These are phyloP conservation scores for Augochlorella aurata DNA, from an alignment of 2,888 invertebrate genomes.

Conservation along the genomic window DNA sequence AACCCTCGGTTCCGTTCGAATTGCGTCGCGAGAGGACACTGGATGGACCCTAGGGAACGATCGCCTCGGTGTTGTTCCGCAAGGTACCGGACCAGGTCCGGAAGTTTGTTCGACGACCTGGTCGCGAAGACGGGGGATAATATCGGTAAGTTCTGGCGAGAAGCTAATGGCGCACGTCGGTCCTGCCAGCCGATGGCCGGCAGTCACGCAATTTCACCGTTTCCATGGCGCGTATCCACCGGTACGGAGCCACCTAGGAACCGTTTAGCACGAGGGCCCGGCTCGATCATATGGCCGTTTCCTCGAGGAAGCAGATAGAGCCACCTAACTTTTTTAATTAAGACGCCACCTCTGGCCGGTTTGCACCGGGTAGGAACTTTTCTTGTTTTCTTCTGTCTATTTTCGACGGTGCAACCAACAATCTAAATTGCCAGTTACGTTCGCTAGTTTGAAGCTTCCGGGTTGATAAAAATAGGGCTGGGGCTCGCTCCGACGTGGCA, in stretches of 20 bases:
- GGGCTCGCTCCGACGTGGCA: neutral
- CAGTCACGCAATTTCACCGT: constrained; percentile 66
- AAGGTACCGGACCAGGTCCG: constrained; percentile 26
- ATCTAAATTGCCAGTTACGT: neutral
- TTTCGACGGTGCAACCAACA: neutral
- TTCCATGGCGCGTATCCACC: constrained; percentile 31
- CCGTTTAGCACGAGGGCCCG: constrained; percentile 40
- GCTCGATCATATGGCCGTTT: neutral
- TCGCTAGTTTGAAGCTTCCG: neutral
- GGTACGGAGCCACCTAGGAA: constrained; percentile 34
- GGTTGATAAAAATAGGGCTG: neutral
- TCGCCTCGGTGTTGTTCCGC: constrained; percentile 36
- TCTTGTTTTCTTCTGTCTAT: neutral
- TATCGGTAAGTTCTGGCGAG: constrained; percentile 44
- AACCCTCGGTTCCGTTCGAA: constrained; percentile 70
- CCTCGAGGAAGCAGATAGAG: neutral
- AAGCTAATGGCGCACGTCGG: constrained; percentile 59
- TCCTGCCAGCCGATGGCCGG: constrained; percentile 57
- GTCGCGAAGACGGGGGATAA: constrained; percentile 51
- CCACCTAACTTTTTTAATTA: constrained; percentile 53
- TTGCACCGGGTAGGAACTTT: neutral
- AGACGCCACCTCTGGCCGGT: constrained; percentile 24
- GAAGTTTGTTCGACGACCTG: constrained; percentile 58
- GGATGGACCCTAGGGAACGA: constrained; percentile 46
- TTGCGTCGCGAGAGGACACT: constrained; percentile 62